Evolutionary conservation across 2,797 vertebrate genomes (phyloP), one percentile per base, ranked within the genome.

Genomic region (Chloroceryle amazona): DNA sequence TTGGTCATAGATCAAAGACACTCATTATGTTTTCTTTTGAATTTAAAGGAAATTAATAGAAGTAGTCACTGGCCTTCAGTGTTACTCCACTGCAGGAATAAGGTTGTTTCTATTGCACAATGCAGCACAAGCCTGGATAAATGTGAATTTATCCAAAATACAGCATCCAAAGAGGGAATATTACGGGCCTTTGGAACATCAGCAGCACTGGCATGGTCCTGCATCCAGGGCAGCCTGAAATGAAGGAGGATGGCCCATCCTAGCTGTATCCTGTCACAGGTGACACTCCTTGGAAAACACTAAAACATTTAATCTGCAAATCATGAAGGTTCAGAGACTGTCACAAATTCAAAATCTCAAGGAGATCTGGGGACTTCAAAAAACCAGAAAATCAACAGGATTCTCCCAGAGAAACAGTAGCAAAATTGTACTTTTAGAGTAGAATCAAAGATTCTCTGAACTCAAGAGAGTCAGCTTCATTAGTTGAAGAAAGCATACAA

Each of bases 251-350:
- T 46, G 25, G 75, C 6, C 12, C 37, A 39, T 33, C 14, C 44
- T 31, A 54, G 20, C 13, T 23, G 14, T 8, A 70, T 66, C 57
- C 61, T 35, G 17, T 25, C 17, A 3, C 76, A 80, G 47, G 47
- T 67, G 28, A 13, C 47, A 14, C 13, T 74, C 42, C 39, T 37
- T 28, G 2, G 13, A 49, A 44, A 75, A n/a, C 44, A 62, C 42
- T 62, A 71, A 88, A 95, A 44, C 8, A 82, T 78, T 94, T 73
- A 66, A 66, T 90, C 70, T 72, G 60, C 63, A 58, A 94, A 57
- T 22, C 16, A 31, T 25, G 22, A 78, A 68, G 42, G 25, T 86
- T 93, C 68, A 81, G 91, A 92, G 66, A 58, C 28, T 11, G 26
- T 2, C 67, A 8, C 20, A 67, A 66, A 74, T 65, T 60, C 6